Percentiles rank a stretch among this genome's conserved stretches.
Evolutionary conservation across 2,888 invertebrate species (phyloP).

Genomic region (Brachyptera risi): DNA sequence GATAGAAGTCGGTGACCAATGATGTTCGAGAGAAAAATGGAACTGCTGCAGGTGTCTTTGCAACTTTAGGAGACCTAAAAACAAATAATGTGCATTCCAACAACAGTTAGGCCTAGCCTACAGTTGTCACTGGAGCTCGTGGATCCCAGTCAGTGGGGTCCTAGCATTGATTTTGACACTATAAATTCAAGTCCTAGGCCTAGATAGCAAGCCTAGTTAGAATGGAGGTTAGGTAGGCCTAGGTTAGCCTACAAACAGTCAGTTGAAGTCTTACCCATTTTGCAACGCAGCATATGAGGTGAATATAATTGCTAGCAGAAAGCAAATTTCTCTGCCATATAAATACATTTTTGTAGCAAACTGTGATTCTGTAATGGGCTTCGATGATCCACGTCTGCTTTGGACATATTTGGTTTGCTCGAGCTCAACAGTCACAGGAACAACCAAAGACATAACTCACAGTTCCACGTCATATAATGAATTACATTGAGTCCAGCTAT

Average conservation of each 20-base stretch:
- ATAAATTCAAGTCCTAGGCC: too few relatives aligned
- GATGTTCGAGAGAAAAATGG: slow-evolving; percentile 69
- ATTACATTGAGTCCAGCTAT: too few relatives aligned
- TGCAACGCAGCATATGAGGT: slow-evolving; percentile 67
- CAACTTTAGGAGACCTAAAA: slow-evolving; percentile 53
- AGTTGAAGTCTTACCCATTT: slow-evolving; percentile 60
- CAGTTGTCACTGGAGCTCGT: too few relatives aligned
- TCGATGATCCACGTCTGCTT: slow-evolving; percentile 20
- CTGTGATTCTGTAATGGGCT: slow-evolving; percentile 20
- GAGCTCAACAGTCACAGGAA: slow-evolving; percentile 28
- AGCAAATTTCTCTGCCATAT: slow-evolving; percentile 60
- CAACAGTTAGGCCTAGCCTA: too few relatives aligned
- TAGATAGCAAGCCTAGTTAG: too few relatives aligned
- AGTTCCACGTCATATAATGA: slow-evolving; percentile 31
- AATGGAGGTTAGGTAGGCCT: too few relatives aligned
- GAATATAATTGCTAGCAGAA: slow-evolving; percentile 59
- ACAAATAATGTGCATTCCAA: neutral
- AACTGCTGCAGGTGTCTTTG: slow-evolving; percentile 56
- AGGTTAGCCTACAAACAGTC: too few relatives aligned
- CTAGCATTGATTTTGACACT: too few relatives aligned
- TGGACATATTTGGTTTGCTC: slow-evolving; percentile 26
- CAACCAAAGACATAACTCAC: slow-evolving; percentile 31
- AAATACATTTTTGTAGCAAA: slow-evolving; percentile 51
- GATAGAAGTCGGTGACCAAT: slow-evolving; percentile 70
- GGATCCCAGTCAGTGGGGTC: too few relatives aligned